These are phyloP conservation scores for Mobula hypostoma DNA, from an alignment of 2,113 vertebrate genomes.

Conservation along the genomic window DNA sequence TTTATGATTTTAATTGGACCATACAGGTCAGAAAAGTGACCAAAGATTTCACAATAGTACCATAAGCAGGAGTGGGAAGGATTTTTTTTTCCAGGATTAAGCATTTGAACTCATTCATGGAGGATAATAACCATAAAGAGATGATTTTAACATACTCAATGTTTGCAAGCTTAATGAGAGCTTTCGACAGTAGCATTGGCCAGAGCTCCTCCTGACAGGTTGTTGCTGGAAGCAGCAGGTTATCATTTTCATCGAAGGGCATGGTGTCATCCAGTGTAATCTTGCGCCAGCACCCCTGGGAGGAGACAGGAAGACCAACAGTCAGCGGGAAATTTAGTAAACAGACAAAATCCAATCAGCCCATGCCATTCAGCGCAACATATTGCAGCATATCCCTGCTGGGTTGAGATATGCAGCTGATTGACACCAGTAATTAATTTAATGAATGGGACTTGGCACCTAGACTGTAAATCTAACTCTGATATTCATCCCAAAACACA, in stretches of 20 bases:
- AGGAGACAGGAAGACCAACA: conserved; percentile 36
- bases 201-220: conserved; percentile 73
- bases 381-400: conserved; percentile 26
- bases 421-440: conserved; percentile 41
- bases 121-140: neutral
- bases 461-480: conserved; percentile 39
- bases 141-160: conserved; percentile 65
- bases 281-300: conserved; percentile 88
- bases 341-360: neutral
- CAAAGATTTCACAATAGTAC: neutral
- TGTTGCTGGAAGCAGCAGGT: conserved; percentile 76
- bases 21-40: neutral
- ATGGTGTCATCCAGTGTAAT: conserved; percentile 79
- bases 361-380: conserved; percentile 16
- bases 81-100: conserved; percentile 2
- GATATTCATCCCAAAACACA: conserved; percentile 34
- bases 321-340: conserved; percentile 36
- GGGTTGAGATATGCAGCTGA: conserved; percentile 12
- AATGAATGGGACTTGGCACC: conserved; percentile 41
- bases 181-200: conserved; percentile 89
- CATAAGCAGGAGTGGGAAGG: neutral
- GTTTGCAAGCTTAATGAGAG: conserved; percentile 80
- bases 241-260: conserved; percentile 76
- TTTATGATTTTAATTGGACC: neutral
- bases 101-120: neutral